Evolutionary conservation across 2,797 vertebrate species (phyloP).

Genomic region (Lepus townsendii): DNA sequence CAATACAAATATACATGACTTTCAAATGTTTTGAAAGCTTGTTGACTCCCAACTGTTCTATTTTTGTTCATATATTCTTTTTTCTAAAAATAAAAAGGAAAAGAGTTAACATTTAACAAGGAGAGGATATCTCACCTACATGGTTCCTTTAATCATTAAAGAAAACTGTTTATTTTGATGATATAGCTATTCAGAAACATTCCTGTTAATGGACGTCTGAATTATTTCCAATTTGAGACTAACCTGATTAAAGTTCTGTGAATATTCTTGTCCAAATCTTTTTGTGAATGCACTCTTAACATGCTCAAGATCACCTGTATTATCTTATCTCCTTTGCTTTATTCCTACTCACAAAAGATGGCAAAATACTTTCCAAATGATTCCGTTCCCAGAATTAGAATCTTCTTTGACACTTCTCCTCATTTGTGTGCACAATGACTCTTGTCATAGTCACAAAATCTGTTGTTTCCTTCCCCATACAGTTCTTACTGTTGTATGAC

Average conservation of each 20-base stretch:
- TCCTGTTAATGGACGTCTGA: neutral
- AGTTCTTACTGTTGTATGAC: neutral
- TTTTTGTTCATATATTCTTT: slow-evolving; percentile 32
- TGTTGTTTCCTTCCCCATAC: neutral
- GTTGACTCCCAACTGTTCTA: neutral
- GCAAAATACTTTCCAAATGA: neutral
- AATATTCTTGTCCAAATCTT: slow-evolving; percentile 1
- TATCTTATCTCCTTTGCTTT: neutral
- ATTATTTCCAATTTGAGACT: slow-evolving; percentile 1
- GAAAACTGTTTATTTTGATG: slow-evolving; percentile 31
- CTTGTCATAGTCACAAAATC: neutral
- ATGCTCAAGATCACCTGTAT: neutral
- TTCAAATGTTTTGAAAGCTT: slow-evolving; percentile 22
- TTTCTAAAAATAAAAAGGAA: neutral
- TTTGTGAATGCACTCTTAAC: neutral
- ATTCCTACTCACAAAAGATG: neutral
- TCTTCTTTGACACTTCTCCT: neutral
- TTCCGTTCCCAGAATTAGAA: neutral
- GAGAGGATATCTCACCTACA: neutral
- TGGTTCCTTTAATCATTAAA: slow-evolving; percentile 27
- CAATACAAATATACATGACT: slow-evolving; percentile 32
- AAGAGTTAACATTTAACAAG: slow-evolving; percentile 32
- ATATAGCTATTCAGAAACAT: neutral
- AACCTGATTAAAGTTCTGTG: neutral
- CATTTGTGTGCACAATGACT: neutral